phyloP scores from a whole-genome alignment of 2,797 vertebrate genomes.

The Galago senegalensis region DNA sequence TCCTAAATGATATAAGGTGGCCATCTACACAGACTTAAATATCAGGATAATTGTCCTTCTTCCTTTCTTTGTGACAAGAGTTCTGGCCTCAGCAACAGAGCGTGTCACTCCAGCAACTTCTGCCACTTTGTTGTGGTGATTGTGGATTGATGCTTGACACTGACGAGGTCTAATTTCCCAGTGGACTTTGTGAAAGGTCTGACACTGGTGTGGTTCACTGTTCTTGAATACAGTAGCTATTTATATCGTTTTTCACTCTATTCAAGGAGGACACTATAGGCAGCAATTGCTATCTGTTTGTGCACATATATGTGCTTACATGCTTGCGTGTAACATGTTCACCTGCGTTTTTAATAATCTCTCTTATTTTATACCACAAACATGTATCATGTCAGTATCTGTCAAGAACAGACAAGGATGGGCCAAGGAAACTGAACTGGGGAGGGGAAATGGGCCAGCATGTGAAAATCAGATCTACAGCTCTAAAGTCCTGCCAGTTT shows the following conservation, averaged over 20 bases:
- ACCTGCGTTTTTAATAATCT: not conserved
- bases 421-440: not conserved
- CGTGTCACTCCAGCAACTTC: constrained; percentile 73
- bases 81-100: constrained; percentile 70
- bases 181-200: constrained; percentile 63
- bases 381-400: not conserved
- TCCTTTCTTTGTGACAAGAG: constrained; percentile 72
- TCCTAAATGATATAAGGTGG: constrained; percentile 70
- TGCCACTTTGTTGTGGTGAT: constrained; percentile 78
- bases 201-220: constrained; percentile 59
- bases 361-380: not conserved
- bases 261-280: not conserved
- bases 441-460: not conserved
- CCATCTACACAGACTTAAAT: constrained; percentile 75
- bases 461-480: not conserved
- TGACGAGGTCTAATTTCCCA: constrained; percentile 85
- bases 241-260: constrained; percentile 55
- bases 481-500: not conserved
- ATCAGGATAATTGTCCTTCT: constrained; percentile 75
- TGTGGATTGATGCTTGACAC: constrained; percentile 81
- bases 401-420: not conserved
- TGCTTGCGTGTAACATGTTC: not conserved
- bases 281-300: not conserved
- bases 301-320: not conserved
- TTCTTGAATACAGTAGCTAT: constrained; percentile 47